These are phyloP conservation scores for Panonychus citri DNA, from an alignment of 1,140 invertebrate genomes.

Conservation along the genomic window DNA sequence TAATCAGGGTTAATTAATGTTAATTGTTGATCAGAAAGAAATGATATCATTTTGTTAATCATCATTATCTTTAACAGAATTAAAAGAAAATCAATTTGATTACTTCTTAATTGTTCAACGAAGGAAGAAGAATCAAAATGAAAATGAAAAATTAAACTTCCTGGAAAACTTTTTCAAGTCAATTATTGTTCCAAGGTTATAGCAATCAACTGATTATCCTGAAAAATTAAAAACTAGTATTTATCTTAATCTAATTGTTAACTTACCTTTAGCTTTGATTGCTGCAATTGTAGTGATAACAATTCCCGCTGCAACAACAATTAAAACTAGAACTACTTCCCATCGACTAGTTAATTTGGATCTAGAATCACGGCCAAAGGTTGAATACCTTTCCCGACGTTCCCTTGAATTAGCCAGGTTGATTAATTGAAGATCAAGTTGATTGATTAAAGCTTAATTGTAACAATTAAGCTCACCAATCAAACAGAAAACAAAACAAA, in stretches of 20 bases:
- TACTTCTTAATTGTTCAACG: too few relatives aligned
- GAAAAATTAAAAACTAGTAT: not conserved
- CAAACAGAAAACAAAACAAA: too few relatives aligned
- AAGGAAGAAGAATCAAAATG: too few relatives aligned
- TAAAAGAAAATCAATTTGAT: too few relatives aligned
- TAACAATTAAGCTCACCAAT: too few relatives aligned
- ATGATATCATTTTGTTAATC: too few relatives aligned
- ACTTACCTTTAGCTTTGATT: slow-evolving; percentile 7
- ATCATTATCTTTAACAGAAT: too few relatives aligned
- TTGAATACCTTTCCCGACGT: slow-evolving; percentile 2
- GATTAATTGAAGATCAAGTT: not conserved
- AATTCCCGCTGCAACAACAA: slow-evolving; percentile 4
- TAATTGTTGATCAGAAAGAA: too few relatives aligned
- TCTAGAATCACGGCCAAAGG: not conserved
- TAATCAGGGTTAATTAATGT: too few relatives aligned
- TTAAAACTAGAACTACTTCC: slow-evolving; percentile 7
- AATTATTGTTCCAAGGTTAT: not conserved
- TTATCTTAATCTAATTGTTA: not conserved
- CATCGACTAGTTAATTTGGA: slow-evolving; percentile 3
- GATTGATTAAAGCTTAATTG: too few relatives aligned
- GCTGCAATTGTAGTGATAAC: slow-evolving; percentile 7
- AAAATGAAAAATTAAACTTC: too few relatives aligned
- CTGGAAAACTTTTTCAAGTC: too few relatives aligned
- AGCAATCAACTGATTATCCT: not conserved
- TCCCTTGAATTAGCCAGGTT: slow-evolving; percentile 1